A percentile compares a stretch with the other conserved stretches of the same genome.
Evolutionary conservation across 2,797 vertebrate species (phyloP).

Genomic region (Amblyopsis hoosieri): DNA sequence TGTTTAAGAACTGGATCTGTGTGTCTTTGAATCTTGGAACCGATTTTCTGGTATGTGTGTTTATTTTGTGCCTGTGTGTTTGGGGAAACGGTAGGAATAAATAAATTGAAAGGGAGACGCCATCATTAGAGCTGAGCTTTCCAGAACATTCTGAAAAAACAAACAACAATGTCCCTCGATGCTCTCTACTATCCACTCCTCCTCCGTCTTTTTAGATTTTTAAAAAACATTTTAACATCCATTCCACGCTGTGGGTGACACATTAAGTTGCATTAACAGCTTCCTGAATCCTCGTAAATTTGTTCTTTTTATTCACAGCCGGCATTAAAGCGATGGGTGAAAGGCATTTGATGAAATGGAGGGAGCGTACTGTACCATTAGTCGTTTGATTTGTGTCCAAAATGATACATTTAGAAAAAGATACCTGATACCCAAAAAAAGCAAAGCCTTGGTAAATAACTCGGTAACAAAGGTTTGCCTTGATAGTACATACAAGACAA

Average conservation of each 20-base stretch:
- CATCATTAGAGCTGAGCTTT: slow-evolving; percentile 45
- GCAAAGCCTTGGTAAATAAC: too few relatives aligned
- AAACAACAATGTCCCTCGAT: slow-evolving; percentile 53
- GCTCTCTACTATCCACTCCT: neutral
- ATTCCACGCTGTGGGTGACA: too few relatives aligned
- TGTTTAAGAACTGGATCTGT: too few relatives aligned
- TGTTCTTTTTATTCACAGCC: neutral
- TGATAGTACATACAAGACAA: neutral
- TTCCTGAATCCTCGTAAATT: neutral
- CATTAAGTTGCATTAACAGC: neutral
- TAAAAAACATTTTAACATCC: too few relatives aligned
- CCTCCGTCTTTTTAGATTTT: neutral
- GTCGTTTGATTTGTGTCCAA: too few relatives aligned
- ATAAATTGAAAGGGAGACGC: slow-evolving; percentile 64
- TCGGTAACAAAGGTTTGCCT: too few relatives aligned
- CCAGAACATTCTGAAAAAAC: slow-evolving; percentile 59
- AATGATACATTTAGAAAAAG: too few relatives aligned
- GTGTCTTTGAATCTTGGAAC: too few relatives aligned
- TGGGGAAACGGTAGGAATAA: slow-evolving; percentile 79
- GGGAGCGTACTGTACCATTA: too few relatives aligned
- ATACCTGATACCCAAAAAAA: too few relatives aligned
- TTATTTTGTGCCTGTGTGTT: slow-evolving; percentile 43
- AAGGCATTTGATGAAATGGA: too few relatives aligned
- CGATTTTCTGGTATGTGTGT: neutral
- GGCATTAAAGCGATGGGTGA: too few relatives aligned